Evolutionary conservation across 2,797 vertebrate genomes (phyloP), one percentile per base, ranked within the genome.

Genomic region (Lerista edwardsae): DNA sequence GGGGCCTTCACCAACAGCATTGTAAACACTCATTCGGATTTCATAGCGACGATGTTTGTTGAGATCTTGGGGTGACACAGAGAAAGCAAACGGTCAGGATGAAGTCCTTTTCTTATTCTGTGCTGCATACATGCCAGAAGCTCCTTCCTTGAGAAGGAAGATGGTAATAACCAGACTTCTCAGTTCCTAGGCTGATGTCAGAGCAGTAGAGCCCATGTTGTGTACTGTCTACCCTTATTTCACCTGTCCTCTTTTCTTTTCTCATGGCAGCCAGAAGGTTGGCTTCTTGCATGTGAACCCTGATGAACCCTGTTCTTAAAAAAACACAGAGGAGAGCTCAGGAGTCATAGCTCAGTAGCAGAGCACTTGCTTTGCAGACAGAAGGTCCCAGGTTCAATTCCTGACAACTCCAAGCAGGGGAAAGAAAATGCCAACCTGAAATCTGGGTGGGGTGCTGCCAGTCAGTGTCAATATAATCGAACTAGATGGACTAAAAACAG

Each of bases 21-120:
- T 99, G 96, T 97, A 99, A 51, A 99, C 97, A 0, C 97, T 99
- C 97, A 99, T 97, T 59, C 97, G 96, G 88, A 99, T 98, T 95
- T 99, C 98, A 0, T 99, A 99, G 82, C 98, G 97, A 87, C 97
- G 97, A 95, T 99, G 98, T 92, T 99, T 98, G 93, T 94, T 98
- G 68, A 99, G 95, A 93, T 98, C 98, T 99, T 94, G 34, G 36
- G 0, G 41, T 79, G n/a, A 90, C 31, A 1, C 1, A 5, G 55
- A 71, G 21, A 57, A 39, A 23, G 25, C 39, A 59, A 73, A 8
- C 15, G 1, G 78, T 47, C 39, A 12, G 72, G 23, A 21, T 61
- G 62, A 23, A 68, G 12, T 23, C 39, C 12, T 72, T 3, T 72
- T 72, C 69, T 44, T 25, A 44, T 72, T 41, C 39, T 72, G 39